A percentile compares a stretch with the other conserved stretches of the same genome.
phyloP scores from a whole-genome alignment of 2,113 vertebrate genomes.

The rabbit (Oryctolagus cuniculus) region mOryCun1.1 NC_091445.1:4816501-4817000 shows the following conservation, averaged over 20 bases:
- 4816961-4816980: background rate
- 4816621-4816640: accelerated
- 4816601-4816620: background rate
- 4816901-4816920: background rate
- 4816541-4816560: background rate
- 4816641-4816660: background rate
- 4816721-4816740: background rate
- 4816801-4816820: background rate
- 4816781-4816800: background rate
- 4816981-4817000: background rate
- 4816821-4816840: background rate
- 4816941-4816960: background rate
- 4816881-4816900: background rate
- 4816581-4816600: background rate
- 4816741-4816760: background rate
- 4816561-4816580: background rate
- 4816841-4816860: background rate
- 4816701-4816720: background rate
- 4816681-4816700: background rate
- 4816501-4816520: background rate
- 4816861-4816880: background rate
- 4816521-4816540: background rate
- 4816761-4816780: background rate
- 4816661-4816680: background rate
- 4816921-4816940: background rate